phyloP scores from a whole-genome alignment of 2,113 vertebrate species.

The Vimba vimba region DNA sequence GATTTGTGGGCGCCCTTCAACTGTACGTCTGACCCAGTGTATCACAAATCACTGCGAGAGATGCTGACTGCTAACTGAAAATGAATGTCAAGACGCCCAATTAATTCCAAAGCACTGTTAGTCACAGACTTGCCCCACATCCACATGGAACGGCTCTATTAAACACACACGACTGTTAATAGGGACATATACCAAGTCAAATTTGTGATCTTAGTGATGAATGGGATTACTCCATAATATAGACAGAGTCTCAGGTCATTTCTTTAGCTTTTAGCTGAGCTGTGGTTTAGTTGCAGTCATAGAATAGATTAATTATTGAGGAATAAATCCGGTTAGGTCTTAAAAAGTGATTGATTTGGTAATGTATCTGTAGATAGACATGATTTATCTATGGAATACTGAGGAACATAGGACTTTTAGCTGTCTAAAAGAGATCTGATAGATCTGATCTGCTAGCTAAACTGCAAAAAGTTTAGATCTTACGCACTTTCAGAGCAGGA shows the following conservation, averaged over 20 bases:
- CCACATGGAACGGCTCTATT: constrained; percentile 62
- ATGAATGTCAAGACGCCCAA: constrained; percentile 65
- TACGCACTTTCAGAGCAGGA: too few relatives aligned
- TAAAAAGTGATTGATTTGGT: background rate
- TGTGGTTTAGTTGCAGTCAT: background rate
- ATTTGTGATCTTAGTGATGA: constrained; percentile 11
- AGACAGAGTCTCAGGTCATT: background rate
- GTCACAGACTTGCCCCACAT: constrained; percentile 56
- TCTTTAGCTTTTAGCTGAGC: constrained; percentile 21
- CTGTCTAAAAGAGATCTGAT: background rate
- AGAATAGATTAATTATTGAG: background rate
- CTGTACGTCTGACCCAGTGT: constrained; percentile 63
- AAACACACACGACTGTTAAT: constrained; percentile 65
- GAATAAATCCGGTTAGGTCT: background rate
- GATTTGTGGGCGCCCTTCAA: constrained; percentile 67
- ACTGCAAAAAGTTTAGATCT: too few relatives aligned
- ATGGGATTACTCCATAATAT: background rate
- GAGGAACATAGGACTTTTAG: background rate
- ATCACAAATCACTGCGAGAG: constrained; percentile 74
- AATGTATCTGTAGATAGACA: background rate
- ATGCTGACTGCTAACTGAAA: constrained; percentile 73
- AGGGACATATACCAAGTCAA: constrained; percentile 9
- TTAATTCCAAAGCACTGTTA: constrained; percentile 69
- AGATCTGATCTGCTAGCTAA: background rate
- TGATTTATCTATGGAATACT: background rate